Conservation (phyloP, 2,888 invertebrate species). For the Hydriomena furcata region DNA sequence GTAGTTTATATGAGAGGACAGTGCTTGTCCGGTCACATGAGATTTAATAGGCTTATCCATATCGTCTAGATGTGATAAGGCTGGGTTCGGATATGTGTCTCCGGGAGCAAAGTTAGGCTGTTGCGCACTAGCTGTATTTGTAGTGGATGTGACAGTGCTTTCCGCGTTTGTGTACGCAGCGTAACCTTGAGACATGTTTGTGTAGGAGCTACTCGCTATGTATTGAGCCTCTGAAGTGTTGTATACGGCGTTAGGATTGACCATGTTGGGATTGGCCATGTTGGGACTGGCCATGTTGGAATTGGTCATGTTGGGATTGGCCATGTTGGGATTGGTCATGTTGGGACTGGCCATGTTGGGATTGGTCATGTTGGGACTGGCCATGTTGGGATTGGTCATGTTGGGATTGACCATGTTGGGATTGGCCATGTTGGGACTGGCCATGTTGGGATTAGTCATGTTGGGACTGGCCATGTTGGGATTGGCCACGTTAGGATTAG, state of each 20-base stretch:
- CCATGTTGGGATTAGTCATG: not conserved
- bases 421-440: not conserved
- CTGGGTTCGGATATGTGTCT: slow-evolving; percentile 39
- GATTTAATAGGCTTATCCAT: slow-evolving; percentile 74
- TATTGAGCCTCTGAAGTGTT: slow-evolving; percentile 51
- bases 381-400: not conserved
- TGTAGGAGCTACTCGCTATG: slow-evolving; percentile 50
- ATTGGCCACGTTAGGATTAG: not conserved
- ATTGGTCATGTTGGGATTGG: slow-evolving; percentile 1
- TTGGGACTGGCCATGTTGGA: slow-evolving; percentile 2
- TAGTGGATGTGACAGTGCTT: slow-evolving; percentile 45
- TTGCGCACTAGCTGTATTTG: slow-evolving; percentile 33
- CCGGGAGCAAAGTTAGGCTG: slow-evolving; percentile 35
- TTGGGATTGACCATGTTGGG: slow-evolving; percentile 2
- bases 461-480: not conserved
- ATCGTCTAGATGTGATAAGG: slow-evolving; percentile 59
- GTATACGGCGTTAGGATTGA: slow-evolving; percentile 24
- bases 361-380: not conserved
- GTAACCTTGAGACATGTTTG: slow-evolving; percentile 56
- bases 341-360: not conserved
- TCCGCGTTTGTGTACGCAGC: slow-evolving; percentile 57
- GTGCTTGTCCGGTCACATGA: slow-evolving; percentile 69
- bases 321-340: not conserved
- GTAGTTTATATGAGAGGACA: slow-evolving; percentile 45
- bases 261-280: not conserved